A percentile compares a stretch with the other conserved stretches of the same genome.
phyloP scores from a whole-genome alignment of 2,888 invertebrate species.

The Carabus problematicus region DNA sequence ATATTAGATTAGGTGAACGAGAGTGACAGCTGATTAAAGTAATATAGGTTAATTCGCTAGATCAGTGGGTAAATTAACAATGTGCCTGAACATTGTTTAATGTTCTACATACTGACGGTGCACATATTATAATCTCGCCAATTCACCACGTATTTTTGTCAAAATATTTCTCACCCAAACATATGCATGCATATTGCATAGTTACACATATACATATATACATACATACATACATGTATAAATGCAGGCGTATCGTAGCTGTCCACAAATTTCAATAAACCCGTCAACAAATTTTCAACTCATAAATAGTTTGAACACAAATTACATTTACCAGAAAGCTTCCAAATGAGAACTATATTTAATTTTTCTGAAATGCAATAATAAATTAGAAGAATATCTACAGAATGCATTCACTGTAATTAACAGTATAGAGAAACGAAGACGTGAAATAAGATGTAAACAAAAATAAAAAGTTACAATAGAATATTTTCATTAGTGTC shows the following conservation, averaged over 20 bases:
- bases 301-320: too few species aligned
- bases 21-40: conserved; percentile 33
- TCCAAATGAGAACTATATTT: too few species aligned
- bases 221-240: too few species aligned
- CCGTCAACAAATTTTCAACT: too few species aligned
- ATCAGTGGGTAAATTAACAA: conserved; percentile 40
- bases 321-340: too few species aligned
- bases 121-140: not conserved
- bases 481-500: conserved; percentile 3
- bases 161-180: conserved; percentile 8
- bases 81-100: conserved; percentile 11
- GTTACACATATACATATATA: too few species aligned
- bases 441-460: conserved; percentile 2
- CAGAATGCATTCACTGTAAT: not conserved
- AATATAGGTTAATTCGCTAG: conserved; percentile 34
- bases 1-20: too few species aligned
- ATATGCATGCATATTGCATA: not conserved
- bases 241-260: too few species aligned
- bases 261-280: too few species aligned
- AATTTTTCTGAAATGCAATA: too few species aligned
- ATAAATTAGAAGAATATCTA: too few species aligned
- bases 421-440: conserved; percentile 6
- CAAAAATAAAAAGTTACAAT: conserved; percentile 6
- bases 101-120: not conserved
- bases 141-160: conserved; percentile 17